phyloP scores from a whole-genome alignment of 2,797 vertebrate species.

The Liasis olivaceus region DNA sequence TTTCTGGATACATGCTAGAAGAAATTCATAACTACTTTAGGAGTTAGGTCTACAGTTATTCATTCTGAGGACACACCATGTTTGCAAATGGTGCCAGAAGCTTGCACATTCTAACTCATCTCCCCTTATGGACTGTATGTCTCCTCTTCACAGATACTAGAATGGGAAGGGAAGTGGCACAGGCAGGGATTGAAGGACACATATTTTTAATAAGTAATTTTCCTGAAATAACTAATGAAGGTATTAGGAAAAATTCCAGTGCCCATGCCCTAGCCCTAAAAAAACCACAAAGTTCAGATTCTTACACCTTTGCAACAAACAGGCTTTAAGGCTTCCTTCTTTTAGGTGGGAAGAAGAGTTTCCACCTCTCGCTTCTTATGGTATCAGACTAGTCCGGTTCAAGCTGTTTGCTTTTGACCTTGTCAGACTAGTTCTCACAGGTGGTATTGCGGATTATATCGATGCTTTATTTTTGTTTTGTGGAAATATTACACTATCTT shows the following conservation, averaged over 20 bases:
- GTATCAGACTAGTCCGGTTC: not conserved
- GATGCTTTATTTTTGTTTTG: not conserved
- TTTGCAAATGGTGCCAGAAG: not conserved
- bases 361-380: not conserved
- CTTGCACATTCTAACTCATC: not conserved
- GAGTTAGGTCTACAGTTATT: not conserved
- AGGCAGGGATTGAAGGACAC: not conserved
- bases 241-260: not conserved
- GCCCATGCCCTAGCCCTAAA: not conserved
- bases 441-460: not conserved
- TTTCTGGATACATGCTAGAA: not conserved
- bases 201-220: not conserved
- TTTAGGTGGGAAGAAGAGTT: not conserved
- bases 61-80: not conserved
- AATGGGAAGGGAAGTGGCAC: too few relatives aligned
- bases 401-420: not conserved
- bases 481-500: not conserved
- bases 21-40: not conserved
- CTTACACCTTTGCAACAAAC: not conserved
- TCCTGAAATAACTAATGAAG: not conserved
- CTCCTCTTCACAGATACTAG: not conserved
- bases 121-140: not conserved
- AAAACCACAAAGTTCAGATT: not conserved
- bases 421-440: not conserved
- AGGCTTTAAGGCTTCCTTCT: not conserved